Evolutionary conservation across 1,140 invertebrate species (phyloP).

Genomic region (Drosophila bifasciata): DNA sequence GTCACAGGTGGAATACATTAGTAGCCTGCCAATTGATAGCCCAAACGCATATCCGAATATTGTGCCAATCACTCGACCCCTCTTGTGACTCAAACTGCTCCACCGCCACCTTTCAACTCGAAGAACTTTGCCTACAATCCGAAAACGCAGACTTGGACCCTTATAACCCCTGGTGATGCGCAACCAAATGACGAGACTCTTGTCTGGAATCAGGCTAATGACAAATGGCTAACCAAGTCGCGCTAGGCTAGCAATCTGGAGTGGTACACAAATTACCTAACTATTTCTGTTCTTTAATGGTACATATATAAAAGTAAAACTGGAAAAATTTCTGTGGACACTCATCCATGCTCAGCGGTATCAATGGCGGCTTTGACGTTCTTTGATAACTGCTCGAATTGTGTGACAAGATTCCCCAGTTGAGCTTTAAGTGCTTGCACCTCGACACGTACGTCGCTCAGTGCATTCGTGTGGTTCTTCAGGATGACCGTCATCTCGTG

Average conservation of each 20-base stretch:
- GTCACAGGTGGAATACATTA: slow-evolving; percentile 76
- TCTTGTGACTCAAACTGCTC: slow-evolving; percentile 58
- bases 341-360: slow-evolving; percentile 32
- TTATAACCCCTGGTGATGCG: slow-evolving; percentile 46
- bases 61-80: slow-evolving; percentile 65
- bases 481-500: slow-evolving; percentile 55
- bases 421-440: slow-evolving; percentile 63
- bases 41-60: slow-evolving; percentile 44
- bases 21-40: slow-evolving; percentile 8
- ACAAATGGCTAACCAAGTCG: slow-evolving; percentile 70
- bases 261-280: background rate
- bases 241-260: background rate
- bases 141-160: slow-evolving; percentile 60
- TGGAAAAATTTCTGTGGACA: background rate
- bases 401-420: slow-evolving; percentile 49
- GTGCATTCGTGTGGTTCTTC: slow-evolving; percentile 60
- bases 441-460: slow-evolving; percentile 61
- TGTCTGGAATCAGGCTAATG: slow-evolving; percentile 77
- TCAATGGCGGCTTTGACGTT: slow-evolving; percentile 34
- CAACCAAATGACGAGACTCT: slow-evolving; percentile 56
- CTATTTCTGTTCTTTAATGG: slow-evolving; percentile 9
- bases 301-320: slow-evolving; percentile 24
- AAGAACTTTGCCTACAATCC: slow-evolving; percentile 75
- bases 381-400: slow-evolving; percentile 74
- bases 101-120: slow-evolving; percentile 50